Evolutionary conservation across 2,113 vertebrate species (phyloP).

Genomic region (Coptodon bakossiorum): DNA sequence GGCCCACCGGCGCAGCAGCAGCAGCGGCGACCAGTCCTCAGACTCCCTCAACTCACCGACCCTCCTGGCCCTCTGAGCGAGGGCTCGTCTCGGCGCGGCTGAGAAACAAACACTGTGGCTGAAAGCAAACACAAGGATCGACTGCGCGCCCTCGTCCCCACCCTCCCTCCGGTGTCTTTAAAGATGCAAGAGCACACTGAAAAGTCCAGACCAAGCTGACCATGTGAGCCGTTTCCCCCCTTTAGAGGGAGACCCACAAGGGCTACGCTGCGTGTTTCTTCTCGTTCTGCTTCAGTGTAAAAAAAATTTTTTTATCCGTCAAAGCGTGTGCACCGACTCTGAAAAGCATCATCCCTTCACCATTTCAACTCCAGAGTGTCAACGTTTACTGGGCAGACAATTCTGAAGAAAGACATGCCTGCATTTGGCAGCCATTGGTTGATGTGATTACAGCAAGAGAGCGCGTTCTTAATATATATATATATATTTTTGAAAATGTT

Average conservation of each 20-base stretch:
- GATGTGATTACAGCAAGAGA: not conserved
- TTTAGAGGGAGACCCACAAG: constrained; percentile 64
- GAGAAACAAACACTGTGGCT: constrained; percentile 51
- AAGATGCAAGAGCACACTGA: constrained; percentile 42
- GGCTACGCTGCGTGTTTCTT: constrained; percentile 65
- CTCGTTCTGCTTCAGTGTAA: constrained; percentile 52
- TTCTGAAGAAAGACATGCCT: constrained; percentile 20
- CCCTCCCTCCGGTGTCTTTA: constrained; percentile 7
- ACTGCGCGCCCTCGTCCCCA: not conserved
- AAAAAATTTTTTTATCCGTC: not conserved
- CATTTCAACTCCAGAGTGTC: constrained; percentile 55
- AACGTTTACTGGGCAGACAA: constrained; percentile 46
- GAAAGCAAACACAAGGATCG: constrained; percentile 2
- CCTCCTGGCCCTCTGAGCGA: constrained; percentile 88
- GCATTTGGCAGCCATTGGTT: not conserved
- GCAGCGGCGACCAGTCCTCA: constrained; percentile 97
- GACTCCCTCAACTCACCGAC: constrained; percentile 99
- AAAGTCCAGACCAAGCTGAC: constrained; percentile 58
- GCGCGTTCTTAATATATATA: constrained; percentile 21
- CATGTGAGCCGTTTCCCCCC: constrained; percentile 37
- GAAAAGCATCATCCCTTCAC: constrained; percentile 24
- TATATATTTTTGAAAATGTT: constrained; percentile 21
- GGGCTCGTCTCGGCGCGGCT: not conserved
- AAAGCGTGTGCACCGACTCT: constrained; percentile 32
- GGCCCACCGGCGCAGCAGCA: constrained; percentile 97